Conservation (phyloP, 35 echinoderm and acorn worm species). For the Apostichopus californicus region DNA sequence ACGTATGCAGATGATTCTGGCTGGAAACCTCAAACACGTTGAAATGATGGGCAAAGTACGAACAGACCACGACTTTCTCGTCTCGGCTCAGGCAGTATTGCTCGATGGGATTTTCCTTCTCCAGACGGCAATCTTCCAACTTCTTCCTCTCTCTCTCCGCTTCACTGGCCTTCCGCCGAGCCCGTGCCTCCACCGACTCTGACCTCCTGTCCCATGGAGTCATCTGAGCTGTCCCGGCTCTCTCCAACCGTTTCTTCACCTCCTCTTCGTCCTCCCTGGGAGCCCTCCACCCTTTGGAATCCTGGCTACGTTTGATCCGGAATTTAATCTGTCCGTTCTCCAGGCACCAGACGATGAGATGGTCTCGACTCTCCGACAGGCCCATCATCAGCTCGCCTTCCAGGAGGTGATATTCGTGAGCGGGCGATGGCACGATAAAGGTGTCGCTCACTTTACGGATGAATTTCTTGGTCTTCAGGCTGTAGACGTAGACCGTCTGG, state of each 20-base stretch:
- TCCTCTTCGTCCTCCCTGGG: constrained; percentile 74
- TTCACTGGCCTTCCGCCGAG: constrained; percentile 72
- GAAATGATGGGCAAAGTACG: constrained; percentile 93
- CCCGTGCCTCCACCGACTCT: constrained; percentile 66
- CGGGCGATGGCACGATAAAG: constrained; percentile 91
- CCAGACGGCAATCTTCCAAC: constrained; percentile 78
- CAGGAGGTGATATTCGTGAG: constrained; percentile 83
- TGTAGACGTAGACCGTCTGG: constrained; percentile 90
- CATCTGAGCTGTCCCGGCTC: constrained; percentile 81
- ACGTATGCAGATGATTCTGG: constrained; percentile 77
- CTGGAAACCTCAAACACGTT: constrained; percentile 83
- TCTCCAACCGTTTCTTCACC: constrained; percentile 38
- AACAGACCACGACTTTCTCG: constrained; percentile 84
- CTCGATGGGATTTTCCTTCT: constrained; percentile 97
- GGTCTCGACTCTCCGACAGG: constrained; percentile 90
- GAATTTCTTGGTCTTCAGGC: constrained; percentile 93
- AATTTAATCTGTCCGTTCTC: constrained; percentile 89
- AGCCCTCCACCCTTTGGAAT: constrained; percentile 64
- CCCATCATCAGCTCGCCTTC: constrained; percentile 90
- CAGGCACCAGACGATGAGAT: constrained; percentile 88
- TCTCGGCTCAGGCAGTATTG: constrained; percentile 87
- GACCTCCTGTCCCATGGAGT: constrained; percentile 91
- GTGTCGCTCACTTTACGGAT: constrained; percentile 79
- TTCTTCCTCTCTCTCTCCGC: constrained; percentile 79
- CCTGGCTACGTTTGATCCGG: constrained; percentile 83